Conservation (phyloP, 2,888 invertebrate species). For the Lasioglossum marginatum region DNA sequence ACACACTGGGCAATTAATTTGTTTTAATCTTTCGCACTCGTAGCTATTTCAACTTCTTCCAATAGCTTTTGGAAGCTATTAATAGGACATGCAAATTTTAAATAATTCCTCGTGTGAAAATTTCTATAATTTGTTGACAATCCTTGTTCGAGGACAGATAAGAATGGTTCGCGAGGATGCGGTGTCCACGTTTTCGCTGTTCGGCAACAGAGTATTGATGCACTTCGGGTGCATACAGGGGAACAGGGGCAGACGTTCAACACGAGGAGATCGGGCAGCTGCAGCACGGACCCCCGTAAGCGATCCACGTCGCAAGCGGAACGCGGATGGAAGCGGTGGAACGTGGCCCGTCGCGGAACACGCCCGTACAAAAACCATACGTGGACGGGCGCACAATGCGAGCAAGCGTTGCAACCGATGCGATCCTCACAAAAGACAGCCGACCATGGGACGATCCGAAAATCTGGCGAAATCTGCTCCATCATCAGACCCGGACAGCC, state of each 20-base stretch:
- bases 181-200: background rate
- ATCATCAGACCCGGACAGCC: constrained; percentile 61
- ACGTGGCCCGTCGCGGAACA: constrained; percentile 60
- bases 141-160: too few relatives aligned
- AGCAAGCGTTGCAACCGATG: constrained; percentile 76
- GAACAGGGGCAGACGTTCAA: background rate
- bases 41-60: too few relatives aligned
- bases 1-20: background rate
- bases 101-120: too few relatives aligned
- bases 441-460: constrained; percentile 55
- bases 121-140: too few relatives aligned
- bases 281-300: constrained; percentile 65
- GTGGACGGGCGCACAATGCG: constrained; percentile 76
- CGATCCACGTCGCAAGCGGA: constrained; percentile 47
- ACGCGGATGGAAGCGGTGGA: constrained; percentile 50
- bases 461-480: constrained; percentile 63
- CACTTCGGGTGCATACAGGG: background rate
- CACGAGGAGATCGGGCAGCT: constrained; percentile 67
- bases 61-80: too few relatives aligned
- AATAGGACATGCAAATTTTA: too few relatives aligned
- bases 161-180: background rate
- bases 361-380: constrained; percentile 75
- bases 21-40: background rate
- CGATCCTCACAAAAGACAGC: constrained; percentile 71
- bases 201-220: background rate